These are phyloP conservation scores for Rhineura floridana DNA, from an alignment of 2,113 vertebrate genomes.

Conservation along the genomic window DNA sequence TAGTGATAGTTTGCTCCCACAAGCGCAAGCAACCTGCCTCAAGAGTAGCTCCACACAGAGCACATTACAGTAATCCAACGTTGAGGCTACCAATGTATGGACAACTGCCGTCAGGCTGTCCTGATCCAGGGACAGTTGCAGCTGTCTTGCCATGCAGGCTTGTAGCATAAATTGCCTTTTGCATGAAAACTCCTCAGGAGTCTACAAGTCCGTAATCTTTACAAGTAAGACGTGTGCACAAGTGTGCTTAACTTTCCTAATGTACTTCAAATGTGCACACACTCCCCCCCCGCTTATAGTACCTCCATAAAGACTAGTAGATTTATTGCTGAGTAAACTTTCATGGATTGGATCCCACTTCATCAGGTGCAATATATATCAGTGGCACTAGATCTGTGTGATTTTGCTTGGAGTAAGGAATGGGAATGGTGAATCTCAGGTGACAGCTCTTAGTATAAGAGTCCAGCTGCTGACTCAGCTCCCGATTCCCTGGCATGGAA, in stretches of 20 bases:
- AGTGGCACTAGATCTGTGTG: not conserved
- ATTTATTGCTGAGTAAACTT: not conserved
- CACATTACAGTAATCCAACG: too few species aligned
- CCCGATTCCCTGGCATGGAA: not conserved
- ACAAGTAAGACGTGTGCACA: not conserved
- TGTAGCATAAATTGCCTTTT: not conserved
- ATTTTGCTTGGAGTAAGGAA: not conserved
- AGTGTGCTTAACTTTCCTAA: not conserved
- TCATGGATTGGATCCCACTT: not conserved
- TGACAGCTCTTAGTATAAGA: not conserved
- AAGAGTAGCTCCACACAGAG: too few species aligned
- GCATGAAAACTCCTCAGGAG: not conserved
- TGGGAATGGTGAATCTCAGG: not conserved
- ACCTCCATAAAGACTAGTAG: not conserved
- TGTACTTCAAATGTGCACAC: too few species aligned
- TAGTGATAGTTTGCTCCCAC: too few species aligned
- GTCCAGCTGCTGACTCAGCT: constrained; percentile 1
- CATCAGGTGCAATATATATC: not conserved
- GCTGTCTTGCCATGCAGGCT: not conserved
- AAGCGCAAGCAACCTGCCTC: too few species aligned
- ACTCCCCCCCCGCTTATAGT: not conserved
- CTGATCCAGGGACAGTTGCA: too few species aligned
- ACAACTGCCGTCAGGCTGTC: too few species aligned
- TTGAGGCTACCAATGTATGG: too few species aligned
- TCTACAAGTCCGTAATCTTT: not conserved